Percentiles rank a stretch among this genome's conserved stretches.
Conservation (phyloP, 2,888 invertebrate genomes). For the Shargacucullia verbasci region DNA sequence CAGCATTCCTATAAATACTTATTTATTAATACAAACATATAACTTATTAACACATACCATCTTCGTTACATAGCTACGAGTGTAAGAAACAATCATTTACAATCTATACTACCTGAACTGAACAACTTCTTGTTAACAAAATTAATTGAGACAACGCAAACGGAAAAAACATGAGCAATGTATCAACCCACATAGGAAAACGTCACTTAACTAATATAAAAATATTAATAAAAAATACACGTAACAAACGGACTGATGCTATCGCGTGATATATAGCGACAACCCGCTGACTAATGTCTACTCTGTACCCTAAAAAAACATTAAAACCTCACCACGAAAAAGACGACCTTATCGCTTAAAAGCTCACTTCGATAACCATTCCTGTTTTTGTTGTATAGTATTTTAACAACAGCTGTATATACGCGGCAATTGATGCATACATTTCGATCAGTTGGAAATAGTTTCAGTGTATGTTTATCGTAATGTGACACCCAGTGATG, state of each 20-base stretch:
- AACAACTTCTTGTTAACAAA: conserved; percentile 28
- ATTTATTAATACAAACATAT: no score
- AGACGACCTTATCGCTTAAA: conserved; percentile 19
- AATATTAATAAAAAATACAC: conserved; percentile 66
- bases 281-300: conserved; percentile 65
- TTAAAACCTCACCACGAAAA: conserved; percentile 31
- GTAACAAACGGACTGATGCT: conserved; percentile 62
- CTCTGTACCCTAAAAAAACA: conserved; percentile 51
- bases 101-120: conserved; percentile 8
- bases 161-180: conserved; percentile 45
- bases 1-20: no score
- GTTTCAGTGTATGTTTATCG: conserved; percentile 12
- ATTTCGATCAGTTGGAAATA: not conserved
- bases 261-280: conserved; percentile 67
- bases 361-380: conserved; percentile 26
- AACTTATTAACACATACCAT: not conserved
- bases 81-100: no score
- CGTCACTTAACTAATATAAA: conserved; percentile 60
- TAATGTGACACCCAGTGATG: conserved; percentile 56
- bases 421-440: conserved; percentile 29
- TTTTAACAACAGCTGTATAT: not conserved
- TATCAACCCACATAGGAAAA: conserved; percentile 51
- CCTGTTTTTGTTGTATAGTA: conserved; percentile 12
- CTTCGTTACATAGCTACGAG: no score
- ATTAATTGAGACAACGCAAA: conserved; percentile 48